Evolutionary conservation across 1,140 invertebrate genomes (phyloP).

Genomic region (Achroia grisella): DNA sequence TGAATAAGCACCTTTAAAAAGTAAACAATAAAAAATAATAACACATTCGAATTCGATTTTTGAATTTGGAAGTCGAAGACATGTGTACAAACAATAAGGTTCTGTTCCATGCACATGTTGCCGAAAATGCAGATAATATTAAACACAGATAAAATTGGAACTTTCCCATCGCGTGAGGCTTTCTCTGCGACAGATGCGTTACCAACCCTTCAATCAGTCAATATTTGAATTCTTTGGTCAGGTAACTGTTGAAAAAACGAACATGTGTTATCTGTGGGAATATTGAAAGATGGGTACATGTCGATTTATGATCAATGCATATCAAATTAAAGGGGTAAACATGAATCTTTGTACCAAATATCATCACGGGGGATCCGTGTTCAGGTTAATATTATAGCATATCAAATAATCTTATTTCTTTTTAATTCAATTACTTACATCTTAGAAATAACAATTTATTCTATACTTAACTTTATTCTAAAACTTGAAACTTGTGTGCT

Average conservation of each 20-base stretch:
- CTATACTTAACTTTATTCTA: too few relatives aligned
- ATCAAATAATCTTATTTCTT: too few relatives aligned
- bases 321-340: too few relatives aligned
- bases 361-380: too few relatives aligned
- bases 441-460: too few relatives aligned
- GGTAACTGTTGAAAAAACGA: conserved; percentile 20
- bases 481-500: too few relatives aligned
- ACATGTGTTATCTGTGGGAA: conserved; percentile 44
- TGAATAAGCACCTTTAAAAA: not conserved
- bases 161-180: conserved; percentile 54
- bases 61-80: conserved; percentile 10
- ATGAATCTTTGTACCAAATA: too few relatives aligned
- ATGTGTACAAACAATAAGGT: conserved; percentile 43
- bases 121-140: conserved; percentile 21
- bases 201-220: conserved; percentile 65
- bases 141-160: not conserved
- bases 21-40: conserved; percentile 2
- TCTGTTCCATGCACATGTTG: conserved; percentile 39
- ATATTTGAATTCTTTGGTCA: conserved; percentile 56
- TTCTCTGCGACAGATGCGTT: conserved; percentile 59
- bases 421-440: too few relatives aligned
- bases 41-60: conserved; percentile 3
- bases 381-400: too few relatives aligned
- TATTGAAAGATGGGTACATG: too few relatives aligned
- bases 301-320: too few relatives aligned